Base-by-base conservation (phyloP, 2,797 vertebrate genomes). In the Pogonophryne albipinna region DNA sequence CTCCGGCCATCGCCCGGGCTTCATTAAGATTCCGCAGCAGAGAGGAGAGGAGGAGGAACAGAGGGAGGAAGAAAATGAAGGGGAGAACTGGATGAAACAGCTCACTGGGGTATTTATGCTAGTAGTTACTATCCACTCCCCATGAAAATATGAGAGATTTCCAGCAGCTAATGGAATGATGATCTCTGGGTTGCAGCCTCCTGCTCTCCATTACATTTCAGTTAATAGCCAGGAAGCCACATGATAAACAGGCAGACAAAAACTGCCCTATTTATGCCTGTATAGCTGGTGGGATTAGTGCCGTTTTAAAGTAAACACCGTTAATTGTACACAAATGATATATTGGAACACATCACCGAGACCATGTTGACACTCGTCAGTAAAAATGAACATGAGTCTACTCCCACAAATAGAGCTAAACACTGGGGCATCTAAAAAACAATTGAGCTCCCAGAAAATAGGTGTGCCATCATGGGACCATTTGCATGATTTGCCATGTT, bases 11-110 rank as follows among this genome's bases (percentile, higher is more conserved):
- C 49, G 75, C 74, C 51, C 34, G 34, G 34, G 82, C 89, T 91
- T 93, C 91, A 93, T 94, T 93, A 92, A 88, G 89, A 94, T 93
- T 94, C 92, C 82, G 75, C 81, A 68, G 88, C 80, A 76, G 83
- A 77, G 77, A 71, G 81, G 65, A 71, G 63, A 73, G 72, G 73
- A 83, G 71, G 64, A 76, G 85, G 80, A 74, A 87, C 61, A 59
- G 74, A 74, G 78, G 58, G 88, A 83, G 86, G 72, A 77, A 70
- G 81, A 84, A 87, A 88, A 84, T 45, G 69, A 85, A 38, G 83
- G 69, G 75, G 80, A 76, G 74, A 81, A 89, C 79, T 84, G 84
- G 74, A 90, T 83, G 82, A 72, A 89, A 90, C 77, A 69, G 88
- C 88, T 89, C 91, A 90, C 87, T 91, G 86, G 91, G 91, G 90